These are phyloP conservation scores for Dromas ardeola DNA, from an alignment of 2,113 vertebrate genomes.

Conservation along the genomic window DNA sequence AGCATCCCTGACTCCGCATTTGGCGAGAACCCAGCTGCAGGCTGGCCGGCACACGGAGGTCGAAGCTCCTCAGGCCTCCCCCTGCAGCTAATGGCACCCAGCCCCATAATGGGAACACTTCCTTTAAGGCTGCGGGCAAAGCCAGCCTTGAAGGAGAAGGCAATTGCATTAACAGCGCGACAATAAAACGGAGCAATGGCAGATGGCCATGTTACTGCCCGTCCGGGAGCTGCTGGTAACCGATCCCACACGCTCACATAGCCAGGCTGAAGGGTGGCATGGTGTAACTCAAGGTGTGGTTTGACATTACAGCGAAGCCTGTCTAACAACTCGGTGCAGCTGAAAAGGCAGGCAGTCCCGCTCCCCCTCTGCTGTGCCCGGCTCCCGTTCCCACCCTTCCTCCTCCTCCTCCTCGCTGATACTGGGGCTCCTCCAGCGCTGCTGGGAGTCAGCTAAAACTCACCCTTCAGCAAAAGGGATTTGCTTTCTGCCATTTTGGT, in stretches of 20 bases:
- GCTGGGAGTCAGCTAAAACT: not conserved
- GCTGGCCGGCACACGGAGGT: not conserved
- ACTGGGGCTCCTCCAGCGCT: not conserved
- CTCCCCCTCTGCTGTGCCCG: not conserved
- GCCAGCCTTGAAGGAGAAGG: not conserved
- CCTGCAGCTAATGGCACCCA: not conserved
- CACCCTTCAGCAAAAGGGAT: not conserved
- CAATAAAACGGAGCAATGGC: not conserved
- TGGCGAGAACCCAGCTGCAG: not conserved
- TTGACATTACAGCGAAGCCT: not conserved
- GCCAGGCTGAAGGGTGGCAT: fast-evolving
- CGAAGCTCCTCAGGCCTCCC: not conserved
- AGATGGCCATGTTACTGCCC: not conserved
- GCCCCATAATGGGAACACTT: not conserved
- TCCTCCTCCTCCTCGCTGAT: not conserved
- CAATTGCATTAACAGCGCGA: not conserved
- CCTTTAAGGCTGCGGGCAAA: not conserved
- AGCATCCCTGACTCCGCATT: not conserved
- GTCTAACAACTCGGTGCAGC: not conserved
- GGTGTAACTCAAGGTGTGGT: conserved; percentile 21
- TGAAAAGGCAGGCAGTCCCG: not conserved
- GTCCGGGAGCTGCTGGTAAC: not conserved
- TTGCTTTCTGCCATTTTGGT: not conserved
- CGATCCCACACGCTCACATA: not conserved
- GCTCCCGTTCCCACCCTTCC: not conserved